Evolutionary conservation across 2,888 invertebrate species (phyloP).

Genomic region (Mesoligia furuncula): DNA sequence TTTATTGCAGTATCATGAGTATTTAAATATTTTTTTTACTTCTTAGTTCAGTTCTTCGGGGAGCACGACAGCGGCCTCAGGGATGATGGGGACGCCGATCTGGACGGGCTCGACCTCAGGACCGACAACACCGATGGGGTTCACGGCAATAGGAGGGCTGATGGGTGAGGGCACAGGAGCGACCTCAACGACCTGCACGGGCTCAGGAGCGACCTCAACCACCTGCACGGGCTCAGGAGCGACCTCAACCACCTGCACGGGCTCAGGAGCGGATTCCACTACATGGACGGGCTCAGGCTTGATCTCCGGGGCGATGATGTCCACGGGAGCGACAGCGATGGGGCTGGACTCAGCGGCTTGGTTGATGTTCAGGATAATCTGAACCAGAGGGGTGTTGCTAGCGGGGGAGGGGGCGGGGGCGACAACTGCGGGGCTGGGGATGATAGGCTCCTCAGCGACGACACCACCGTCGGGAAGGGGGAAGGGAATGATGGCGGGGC

Average conservation of each 20-base stretch:
- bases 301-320: conserved; percentile 55
- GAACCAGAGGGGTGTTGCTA: conserved; percentile 64
- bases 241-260: neutral
- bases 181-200: conserved; percentile 26
- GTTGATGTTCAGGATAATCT: conserved; percentile 71
- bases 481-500: conserved; percentile 67
- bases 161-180: conserved; percentile 27
- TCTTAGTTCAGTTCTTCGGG: conserved; percentile 62
- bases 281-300: conserved; percentile 33
- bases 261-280: neutral
- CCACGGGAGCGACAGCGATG: conserved; percentile 59
- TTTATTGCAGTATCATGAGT: conserved; percentile 29
- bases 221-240: conserved; percentile 45
- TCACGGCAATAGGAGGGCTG: too few species aligned
- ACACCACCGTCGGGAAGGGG: conserved; percentile 58
- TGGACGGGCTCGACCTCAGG: conserved; percentile 53
- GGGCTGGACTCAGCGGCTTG: conserved; percentile 39
- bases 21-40: neutral
- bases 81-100: conserved; percentile 60
- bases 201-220: conserved; percentile 36
- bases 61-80: conserved; percentile 66
- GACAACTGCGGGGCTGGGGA: conserved; percentile 41
- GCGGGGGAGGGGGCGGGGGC: conserved; percentile 20
- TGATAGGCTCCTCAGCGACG: conserved; percentile 39
- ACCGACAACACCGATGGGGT: too few species aligned